Evolutionary conservation across 1,140 invertebrate genomes (phyloP).

Genomic region (Planococcus citri): DNA sequence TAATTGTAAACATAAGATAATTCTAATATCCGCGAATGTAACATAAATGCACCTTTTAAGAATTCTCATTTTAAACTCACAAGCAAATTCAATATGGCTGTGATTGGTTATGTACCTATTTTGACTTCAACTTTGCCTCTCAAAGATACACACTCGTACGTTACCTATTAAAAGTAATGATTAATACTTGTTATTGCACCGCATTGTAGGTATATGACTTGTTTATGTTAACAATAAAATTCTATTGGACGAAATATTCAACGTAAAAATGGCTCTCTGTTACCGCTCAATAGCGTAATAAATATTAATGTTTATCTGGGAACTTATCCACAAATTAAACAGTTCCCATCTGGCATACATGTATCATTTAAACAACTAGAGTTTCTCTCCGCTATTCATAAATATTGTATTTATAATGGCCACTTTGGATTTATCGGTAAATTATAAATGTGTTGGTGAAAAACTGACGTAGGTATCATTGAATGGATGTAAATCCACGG

Average conservation of each 20-base stretch:
- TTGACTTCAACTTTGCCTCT: no score
- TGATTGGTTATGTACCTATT: no score
- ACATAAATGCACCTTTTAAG: no score
- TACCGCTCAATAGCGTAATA: not conserved
- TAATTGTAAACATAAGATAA: no score
- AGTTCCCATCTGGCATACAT: not conserved
- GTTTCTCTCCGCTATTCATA: not conserved
- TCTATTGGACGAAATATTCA: not conserved
- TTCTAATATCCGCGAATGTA: no score
- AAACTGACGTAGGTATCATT: not conserved
- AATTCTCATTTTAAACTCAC: no score
- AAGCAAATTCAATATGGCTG: no score
- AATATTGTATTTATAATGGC: not conserved
- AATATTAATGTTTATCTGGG: conserved; percentile 7
- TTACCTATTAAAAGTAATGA: not conserved
- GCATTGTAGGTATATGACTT: not conserved
- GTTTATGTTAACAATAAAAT: not conserved
- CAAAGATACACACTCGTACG: no score
- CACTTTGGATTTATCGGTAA: not conserved
- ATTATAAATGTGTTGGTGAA: not conserved
- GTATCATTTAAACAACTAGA: not conserved
- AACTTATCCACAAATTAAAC: conserved; percentile 8
- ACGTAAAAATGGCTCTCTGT: conserved; percentile 2
- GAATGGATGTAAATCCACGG: not conserved
- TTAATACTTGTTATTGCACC: not conserved